phyloP scores from a whole-genome alignment of 1,140 invertebrate genomes.

The Diorhabda elongata region DNA sequence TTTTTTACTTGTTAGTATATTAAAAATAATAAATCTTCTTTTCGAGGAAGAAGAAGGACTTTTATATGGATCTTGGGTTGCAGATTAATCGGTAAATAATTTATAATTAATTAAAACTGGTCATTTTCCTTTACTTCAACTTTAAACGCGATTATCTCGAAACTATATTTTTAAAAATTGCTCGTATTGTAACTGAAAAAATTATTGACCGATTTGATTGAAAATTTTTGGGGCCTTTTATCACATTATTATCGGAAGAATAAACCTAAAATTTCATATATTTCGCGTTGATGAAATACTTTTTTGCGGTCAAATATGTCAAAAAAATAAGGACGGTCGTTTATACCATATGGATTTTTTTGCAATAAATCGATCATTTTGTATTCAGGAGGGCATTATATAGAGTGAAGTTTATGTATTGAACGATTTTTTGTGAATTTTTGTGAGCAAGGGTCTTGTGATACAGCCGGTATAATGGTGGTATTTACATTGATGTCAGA shows the following conservation, averaged over 20 bases:
- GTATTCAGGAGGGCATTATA: too few relatives aligned
- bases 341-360: too few relatives aligned
- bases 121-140: neutral
- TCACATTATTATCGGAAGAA: neutral
- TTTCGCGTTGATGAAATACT: neutral
- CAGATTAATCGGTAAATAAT: slow-evolving; percentile 5
- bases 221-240: neutral
- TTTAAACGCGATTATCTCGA: slow-evolving; percentile 1
- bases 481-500: too few relatives aligned
- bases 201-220: neutral
- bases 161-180: neutral
- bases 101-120: neutral
- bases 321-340: too few relatives aligned
- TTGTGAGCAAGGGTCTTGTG: too few relatives aligned
- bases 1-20: too few relatives aligned
- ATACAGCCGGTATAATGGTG: too few relatives aligned
- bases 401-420: too few relatives aligned
- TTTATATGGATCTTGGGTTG: neutral
- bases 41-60: neutral
- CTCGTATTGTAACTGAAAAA: neutral
- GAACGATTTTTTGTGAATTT: too few relatives aligned
- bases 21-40: neutral
- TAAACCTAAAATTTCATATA: slow-evolving; percentile 4
- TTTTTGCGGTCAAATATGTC: too few relatives aligned
- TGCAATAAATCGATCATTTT: too few relatives aligned